Evolutionary conservation across 2,797 vertebrate species (phyloP).

Genomic region (Eulemur rubriventer): DNA sequence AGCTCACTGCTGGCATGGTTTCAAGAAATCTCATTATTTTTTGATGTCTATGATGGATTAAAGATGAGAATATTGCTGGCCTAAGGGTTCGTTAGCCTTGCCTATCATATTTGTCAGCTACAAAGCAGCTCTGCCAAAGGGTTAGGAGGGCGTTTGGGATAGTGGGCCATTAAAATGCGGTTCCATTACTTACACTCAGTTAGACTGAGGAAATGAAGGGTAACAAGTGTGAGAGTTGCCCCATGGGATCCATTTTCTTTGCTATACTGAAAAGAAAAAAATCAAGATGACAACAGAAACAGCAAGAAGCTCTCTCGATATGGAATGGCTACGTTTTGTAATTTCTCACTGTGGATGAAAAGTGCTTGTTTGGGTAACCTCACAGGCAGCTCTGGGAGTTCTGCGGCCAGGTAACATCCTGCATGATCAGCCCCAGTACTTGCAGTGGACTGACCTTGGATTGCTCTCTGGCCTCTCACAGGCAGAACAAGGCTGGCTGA

Average conservation of each 20-base stretch:
- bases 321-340: constrained; percentile 32
- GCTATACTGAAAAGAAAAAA: constrained; percentile 70
- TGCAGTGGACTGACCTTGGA: background rate
- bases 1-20: constrained; percentile 78
- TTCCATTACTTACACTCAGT: constrained; percentile 80
- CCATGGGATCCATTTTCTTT: constrained; percentile 75
- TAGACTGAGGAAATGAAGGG: constrained; percentile 78
- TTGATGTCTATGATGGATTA: constrained; percentile 84
- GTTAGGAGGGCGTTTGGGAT: constrained; percentile 76
- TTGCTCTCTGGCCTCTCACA: background rate
- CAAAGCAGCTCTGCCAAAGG: constrained; percentile 72
- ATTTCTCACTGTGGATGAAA: constrained; percentile 67
- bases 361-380: constrained; percentile 39
- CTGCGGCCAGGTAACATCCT: background rate
- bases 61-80: constrained; percentile 83
- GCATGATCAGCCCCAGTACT: background rate
- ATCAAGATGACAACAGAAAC: constrained; percentile 66
- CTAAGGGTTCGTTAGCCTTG: constrained; percentile 79
- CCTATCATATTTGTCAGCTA: constrained; percentile 82
- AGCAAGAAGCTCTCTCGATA: constrained; percentile 61
- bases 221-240: constrained; percentile 78
- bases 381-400: constrained; percentile 24
- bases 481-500: background rate
- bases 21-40: constrained; percentile 85
- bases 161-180: constrained; percentile 78